Percentiles rank a stretch among this genome's conserved stretches.
Evolutionary conservation across 37 sponge, comb jelly and placozoan species (phyloP).

Genomic region (Spongilla lacustris): DNA sequence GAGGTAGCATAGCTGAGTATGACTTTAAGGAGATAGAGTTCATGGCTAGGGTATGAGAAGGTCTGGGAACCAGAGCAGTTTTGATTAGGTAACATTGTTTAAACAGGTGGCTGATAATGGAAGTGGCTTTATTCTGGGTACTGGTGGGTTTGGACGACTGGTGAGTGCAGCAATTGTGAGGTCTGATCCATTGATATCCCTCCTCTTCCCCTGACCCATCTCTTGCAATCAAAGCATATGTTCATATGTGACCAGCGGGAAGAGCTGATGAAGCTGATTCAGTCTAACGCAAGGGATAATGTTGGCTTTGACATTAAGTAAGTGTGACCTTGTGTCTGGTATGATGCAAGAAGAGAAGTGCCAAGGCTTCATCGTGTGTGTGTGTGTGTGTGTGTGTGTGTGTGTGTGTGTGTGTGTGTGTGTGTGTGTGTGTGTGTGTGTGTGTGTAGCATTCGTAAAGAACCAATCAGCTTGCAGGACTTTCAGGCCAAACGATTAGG

Average conservation of each 20-base stretch:
- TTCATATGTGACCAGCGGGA: slow-evolving; percentile 81
- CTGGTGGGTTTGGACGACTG: slow-evolving; percentile 78
- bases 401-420: not conserved
- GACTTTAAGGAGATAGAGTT: slow-evolving; percentile 95
- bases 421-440: not conserved
- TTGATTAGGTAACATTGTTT: not conserved
- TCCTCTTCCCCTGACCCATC: not conserved
- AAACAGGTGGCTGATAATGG: slow-evolving; percentile 86
- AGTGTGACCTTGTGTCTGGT: not conserved
- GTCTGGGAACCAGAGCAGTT: not conserved
- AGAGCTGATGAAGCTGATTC: slow-evolving; percentile 65
- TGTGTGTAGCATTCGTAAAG: slow-evolving; percentile 64
- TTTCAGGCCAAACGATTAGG: slow-evolving; percentile 75
- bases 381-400: not conserved
- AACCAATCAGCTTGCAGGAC: slow-evolving; percentile 52
- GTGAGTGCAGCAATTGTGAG: slow-evolving; percentile 19
- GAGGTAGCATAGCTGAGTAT: slow-evolving; percentile 72
- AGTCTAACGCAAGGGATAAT: slow-evolving; percentile 30
- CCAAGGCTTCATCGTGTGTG: not conserved
- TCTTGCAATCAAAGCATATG: slow-evolving; percentile 73
- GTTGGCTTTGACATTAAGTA: slow-evolving; percentile 75
- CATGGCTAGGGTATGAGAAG: slow-evolving; percentile 61
- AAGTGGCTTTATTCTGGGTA: slow-evolving; percentile 84
- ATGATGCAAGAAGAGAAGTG: not conserved
- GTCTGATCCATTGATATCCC: not conserved